These are phyloP conservation scores for Volucella bombylans DNA, from an alignment of 2,888 invertebrate genomes.

Conservation along the genomic window DNA sequence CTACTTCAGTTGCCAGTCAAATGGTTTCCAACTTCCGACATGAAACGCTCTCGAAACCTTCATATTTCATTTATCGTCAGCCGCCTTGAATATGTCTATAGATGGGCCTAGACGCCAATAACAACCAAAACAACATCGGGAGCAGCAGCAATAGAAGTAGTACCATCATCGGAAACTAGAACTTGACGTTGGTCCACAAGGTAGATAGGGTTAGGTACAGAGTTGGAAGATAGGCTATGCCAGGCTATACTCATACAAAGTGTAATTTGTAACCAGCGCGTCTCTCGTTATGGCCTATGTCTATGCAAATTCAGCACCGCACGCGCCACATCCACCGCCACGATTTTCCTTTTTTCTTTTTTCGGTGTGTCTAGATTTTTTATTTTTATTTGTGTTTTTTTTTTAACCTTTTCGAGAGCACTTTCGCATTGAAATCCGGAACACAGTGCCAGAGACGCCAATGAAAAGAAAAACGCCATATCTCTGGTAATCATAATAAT, in stretches of 20 bases:
- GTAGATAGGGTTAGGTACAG: conserved; percentile 11
- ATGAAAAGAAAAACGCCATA: conserved; percentile 30
- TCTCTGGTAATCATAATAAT: conserved; percentile 65
- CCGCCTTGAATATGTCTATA: conserved; percentile 37
- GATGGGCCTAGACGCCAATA: conserved; percentile 22
- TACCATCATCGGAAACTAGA: too few species aligned
- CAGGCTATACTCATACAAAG: conserved; percentile 11
- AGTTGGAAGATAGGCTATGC: conserved; percentile 32
- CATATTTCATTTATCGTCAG: conserved; percentile 71
- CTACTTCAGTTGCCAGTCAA: conserved; percentile 59
- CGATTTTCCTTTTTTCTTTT: conserved; percentile 17
- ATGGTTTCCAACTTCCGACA: conserved; percentile 67
- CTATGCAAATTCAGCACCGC: conserved; percentile 71
- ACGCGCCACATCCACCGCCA: conserved; percentile 48
- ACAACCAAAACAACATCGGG: conserved; percentile 24
- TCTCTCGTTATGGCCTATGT: conserved; percentile 44
- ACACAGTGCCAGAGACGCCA: conserved; percentile 13
- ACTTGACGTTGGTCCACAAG: conserved; percentile 5
- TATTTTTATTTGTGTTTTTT: conserved; percentile 8
- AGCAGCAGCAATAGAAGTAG: not conserved
- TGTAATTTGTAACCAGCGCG: conserved; percentile 59
- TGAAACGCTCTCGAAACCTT: conserved; percentile 70
- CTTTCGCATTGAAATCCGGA: conserved; percentile 63
- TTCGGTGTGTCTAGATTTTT: too few species aligned
- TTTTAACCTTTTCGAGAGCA: conserved; percentile 57